Evolutionary conservation across 1,140 invertebrate species (phyloP), one percentile per base, ranked within the genome.

Genomic region (Idris sp.): DNA sequence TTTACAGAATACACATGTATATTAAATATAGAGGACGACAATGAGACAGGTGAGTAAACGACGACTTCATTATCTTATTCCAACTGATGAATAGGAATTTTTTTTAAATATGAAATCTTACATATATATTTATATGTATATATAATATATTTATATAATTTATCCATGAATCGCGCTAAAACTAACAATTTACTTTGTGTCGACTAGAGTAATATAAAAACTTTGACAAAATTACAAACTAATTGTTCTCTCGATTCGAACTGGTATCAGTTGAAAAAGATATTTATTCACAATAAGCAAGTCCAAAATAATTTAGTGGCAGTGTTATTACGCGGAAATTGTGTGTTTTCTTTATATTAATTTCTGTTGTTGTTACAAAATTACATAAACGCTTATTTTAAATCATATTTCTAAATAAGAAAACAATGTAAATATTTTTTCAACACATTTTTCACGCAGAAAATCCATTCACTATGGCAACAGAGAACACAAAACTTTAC

Each of bases 141-240:
- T 59, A 68, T 40, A 10, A 19, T 46, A 36, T 41, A 74, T 56
- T 46, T 61, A 48, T 61, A 62, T 71, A 62, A 54, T 74, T 61
- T 68, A 74, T 68, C 54, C 62, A 68, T 68, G 72, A 68, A 68
- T 74, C 58, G 54, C 44, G 25, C 72, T 74, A 68, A 64, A 49
- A 54, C 72, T 74, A 74, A 74, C 71, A 43, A 49, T 68, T 74
- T 71, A 68, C 51, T 74, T 58, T 36, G 54, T 48, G 51, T 69
- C 72, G 72, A 75, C 72, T 75, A 75, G 72, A 75, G 68, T 64
- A 75, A 75, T 75, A 46, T 75, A 69, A 75, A 75, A 75, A 69
- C 64, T 75, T 75, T 71, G 72, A 75, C 51, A 58, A 75, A 75
- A 75, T 75, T 75, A 75, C 72, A 58, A 75, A 75, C 64, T 75